Conservation (phyloP, 2,888 invertebrate species). For the Philereme transversata region DNA sequence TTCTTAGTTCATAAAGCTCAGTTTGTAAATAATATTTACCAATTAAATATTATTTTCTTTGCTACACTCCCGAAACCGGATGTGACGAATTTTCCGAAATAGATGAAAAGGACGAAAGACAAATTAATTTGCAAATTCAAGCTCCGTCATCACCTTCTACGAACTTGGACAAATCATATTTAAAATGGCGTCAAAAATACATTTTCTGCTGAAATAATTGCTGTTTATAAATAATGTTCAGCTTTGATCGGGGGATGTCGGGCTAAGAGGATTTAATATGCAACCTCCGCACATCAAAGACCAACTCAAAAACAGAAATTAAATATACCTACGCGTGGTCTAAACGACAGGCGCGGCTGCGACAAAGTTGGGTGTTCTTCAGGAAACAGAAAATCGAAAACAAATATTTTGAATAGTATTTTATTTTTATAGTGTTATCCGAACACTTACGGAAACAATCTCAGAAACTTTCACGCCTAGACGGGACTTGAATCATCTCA, state of each 20-base stretch:
- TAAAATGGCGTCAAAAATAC: conserved; percentile 40
- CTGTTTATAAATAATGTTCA: conserved; percentile 20
- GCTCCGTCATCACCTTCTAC: conserved; percentile 14
- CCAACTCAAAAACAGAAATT: conserved; percentile 63
- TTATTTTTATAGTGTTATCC: too few relatives aligned
- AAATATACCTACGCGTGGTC: conserved; percentile 46
- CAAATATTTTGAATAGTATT: too few relatives aligned
- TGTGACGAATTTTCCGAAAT: too few relatives aligned
- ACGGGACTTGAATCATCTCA: too few relatives aligned
- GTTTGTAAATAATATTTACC: too few relatives aligned
- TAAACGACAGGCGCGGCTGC: conserved; percentile 37
- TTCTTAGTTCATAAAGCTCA: too few relatives aligned
- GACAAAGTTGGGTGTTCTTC: background rate
- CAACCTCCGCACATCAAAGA: conserved; percentile 66
- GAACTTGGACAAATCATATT: conserved; percentile 25
- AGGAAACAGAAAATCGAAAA: too few relatives aligned
- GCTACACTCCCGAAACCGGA: too few relatives aligned
- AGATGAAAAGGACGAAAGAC: background rate
- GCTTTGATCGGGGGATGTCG: conserved; percentile 66
- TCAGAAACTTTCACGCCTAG: too few relatives aligned
- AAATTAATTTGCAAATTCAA: conserved; percentile 1
- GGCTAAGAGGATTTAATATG: conserved; percentile 71
- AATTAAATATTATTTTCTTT: too few relatives aligned
- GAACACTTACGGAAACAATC: too few relatives aligned
- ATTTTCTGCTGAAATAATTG: conserved; percentile 57